These are phyloP conservation scores for Ammospiza nelsoni DNA, from an alignment of 2,113 vertebrate species.

Conservation along the genomic window DNA sequence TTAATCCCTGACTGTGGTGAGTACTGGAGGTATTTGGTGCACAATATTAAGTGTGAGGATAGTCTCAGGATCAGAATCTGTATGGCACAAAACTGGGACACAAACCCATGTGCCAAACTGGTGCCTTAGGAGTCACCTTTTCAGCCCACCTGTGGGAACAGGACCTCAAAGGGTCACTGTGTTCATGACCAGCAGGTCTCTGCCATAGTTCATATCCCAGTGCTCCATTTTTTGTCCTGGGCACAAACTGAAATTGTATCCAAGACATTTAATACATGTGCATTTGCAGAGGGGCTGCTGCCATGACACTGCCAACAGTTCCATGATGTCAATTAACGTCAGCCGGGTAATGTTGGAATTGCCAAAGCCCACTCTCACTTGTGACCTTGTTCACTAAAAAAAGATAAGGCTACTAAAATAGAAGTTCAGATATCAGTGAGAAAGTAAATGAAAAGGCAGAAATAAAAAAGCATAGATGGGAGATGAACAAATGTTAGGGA, in stretches of 20 bases:
- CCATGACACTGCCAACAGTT: background rate
- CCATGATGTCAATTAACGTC: background rate
- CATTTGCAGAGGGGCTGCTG: background rate
- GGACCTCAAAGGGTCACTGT: background rate
- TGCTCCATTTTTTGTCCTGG: background rate
- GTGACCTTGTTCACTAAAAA: conserved; percentile 20
- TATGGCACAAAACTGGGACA: background rate
- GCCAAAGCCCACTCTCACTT: background rate
- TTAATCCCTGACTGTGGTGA: background rate
- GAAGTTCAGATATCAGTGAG: background rate
- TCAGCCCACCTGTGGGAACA: background rate
- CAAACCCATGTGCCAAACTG: background rate
- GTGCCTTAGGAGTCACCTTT: background rate
- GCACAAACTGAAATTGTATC: background rate
- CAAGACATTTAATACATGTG: background rate
- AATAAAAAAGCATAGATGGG: background rate
- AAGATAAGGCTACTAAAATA: conserved; percentile 15
- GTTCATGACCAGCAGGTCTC: background rate
- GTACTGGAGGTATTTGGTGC: background rate
- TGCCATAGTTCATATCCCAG: background rate
- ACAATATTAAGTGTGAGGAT: background rate
- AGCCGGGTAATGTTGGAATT: background rate
- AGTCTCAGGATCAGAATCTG: background rate
- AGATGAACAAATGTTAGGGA: background rate
- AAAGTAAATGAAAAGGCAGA: conserved; percentile 33